A percentile compares a stretch with the other conserved stretches of the same genome.
Conservation (phyloP, 2,797 vertebrate genomes). For the Varecia variegata region DNA sequence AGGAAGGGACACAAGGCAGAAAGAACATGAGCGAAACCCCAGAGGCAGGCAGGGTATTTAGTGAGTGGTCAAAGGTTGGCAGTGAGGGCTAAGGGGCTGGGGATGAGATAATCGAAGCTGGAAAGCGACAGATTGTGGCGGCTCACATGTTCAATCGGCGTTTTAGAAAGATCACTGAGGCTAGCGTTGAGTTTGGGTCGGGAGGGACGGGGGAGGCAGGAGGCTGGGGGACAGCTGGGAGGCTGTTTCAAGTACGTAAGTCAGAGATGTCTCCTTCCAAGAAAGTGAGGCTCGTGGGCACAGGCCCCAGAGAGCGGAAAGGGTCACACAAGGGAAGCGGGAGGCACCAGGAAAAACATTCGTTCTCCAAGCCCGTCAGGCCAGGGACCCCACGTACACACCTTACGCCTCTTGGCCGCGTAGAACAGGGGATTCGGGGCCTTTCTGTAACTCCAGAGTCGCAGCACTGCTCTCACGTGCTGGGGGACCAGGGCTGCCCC, state of each 20-base stretch:
- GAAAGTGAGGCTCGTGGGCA: neutral
- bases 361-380: neutral
- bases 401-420: neutral
- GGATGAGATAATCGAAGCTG: neutral
- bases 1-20: neutral
- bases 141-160: neutral
- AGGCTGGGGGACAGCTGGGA: neutral
- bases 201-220: neutral
- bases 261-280: neutral
- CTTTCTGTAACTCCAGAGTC: neutral
- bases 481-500: neutral
- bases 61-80: neutral
- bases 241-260: neutral
- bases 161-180: neutral
- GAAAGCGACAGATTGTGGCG: neutral
- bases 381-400: rapidly evolving
- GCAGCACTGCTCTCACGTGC: neutral
- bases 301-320: neutral
- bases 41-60: neutral
- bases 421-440: neutral
- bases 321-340: too few relatives aligned
- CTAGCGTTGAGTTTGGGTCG: too few relatives aligned
- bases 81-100: neutral
- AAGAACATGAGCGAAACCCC: neutral
- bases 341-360: neutral